Evolutionary conservation across 2,113 vertebrate species (phyloP), one percentile per base, ranked within the genome.

Genomic region (Jaculus jaculus): DNA sequence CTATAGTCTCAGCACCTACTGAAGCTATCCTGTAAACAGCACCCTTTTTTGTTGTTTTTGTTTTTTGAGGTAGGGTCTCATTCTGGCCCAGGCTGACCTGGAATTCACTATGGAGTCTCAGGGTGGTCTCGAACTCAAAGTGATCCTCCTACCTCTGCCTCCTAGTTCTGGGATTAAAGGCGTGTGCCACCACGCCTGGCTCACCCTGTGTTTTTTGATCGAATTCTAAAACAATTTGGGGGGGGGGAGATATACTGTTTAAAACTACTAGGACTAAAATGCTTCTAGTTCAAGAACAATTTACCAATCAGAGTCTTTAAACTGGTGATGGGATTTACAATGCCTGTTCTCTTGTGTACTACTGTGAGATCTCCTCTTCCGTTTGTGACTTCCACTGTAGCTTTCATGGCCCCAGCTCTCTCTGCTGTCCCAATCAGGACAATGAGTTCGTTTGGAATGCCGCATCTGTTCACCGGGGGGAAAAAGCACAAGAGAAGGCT

Each of bases 331-430:
- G 91, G 97, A 93, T 98, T 98, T 99, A 94, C 98, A 98, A 84
- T 97, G 97, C 84, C 98, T 98, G 96, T 99, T 99, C 95, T 99
- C 99, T 85, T 98, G 98, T 75, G 99, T 99, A 47, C 99, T 99
- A 97, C 99, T 99, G 88, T 98, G 98, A 4, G 99, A 99, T 84
- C 98, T 98, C 83, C 97, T 98, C 84, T 97, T 98, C 72, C 98
- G 98, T 17, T 99, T 98, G 90, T 98, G 99, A 85, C 97, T 98
- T 96, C 96, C 98, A 23, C 98, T 98, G 96, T 98, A 98, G 94
- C 98, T 99, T 93, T 97, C 97, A 65, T 98, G 93, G 82, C 98
- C 99, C 98, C 98, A 99, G 96, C 98, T 98, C 97, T 98, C 97
- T 37, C 98, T 98, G 88, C 98, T 98, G 0, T 99, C 98, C 98